Base-by-base conservation (phyloP, 2,113 vertebrate species). In the Nycticebus coucang region DNA sequence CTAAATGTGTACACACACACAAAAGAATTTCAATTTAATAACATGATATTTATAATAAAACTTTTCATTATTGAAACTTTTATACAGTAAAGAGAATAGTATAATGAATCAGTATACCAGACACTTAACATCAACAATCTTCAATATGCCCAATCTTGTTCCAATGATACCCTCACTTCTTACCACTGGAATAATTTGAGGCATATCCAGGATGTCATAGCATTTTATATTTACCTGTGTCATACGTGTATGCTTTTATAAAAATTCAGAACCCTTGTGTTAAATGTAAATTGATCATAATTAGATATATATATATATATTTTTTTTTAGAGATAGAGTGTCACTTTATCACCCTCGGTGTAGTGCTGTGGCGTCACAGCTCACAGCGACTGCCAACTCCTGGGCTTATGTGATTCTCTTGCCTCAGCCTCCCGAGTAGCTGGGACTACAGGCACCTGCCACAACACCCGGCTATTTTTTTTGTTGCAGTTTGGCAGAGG, bases 161-260 rank as follows among this genome's bases (percentile, higher is more conserved):
- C 83, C 35, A 60, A 64, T 83, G 69, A 35, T 53, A 77, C 50
- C 53, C 28, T 64, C 8, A 84, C n/a, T 64, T 95, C 87, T 60
- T 81, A 28, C 19, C 74, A 41, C 30, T 91, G 11, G 28, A 89
- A 78, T 64, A 69, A 93, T 90, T 45, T 93, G 78, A 80, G 90
- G 45, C 22, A 59, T 69, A 78, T 93, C 55, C 7, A 71, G 85
- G 22, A 37, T 17, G 77, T 37, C 41, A 50, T 55, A 59, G 5
- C 17, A 41, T 89, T 89, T 86, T 77, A 89, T 92, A 69, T 93
- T 66, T 88, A 91, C 83, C 26, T 64, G 74, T 91, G 89, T 77
- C 15, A 84, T 10, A 50, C 45, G 1, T 50, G 45, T 50, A 53
- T 53, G 33, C 10, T 64, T 81, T 37, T 60, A 68, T 93, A 91